These are phyloP conservation scores for Podarcis muralis DNA, from an alignment of 2,113 vertebrate species.

Conservation along the genomic window DNA sequence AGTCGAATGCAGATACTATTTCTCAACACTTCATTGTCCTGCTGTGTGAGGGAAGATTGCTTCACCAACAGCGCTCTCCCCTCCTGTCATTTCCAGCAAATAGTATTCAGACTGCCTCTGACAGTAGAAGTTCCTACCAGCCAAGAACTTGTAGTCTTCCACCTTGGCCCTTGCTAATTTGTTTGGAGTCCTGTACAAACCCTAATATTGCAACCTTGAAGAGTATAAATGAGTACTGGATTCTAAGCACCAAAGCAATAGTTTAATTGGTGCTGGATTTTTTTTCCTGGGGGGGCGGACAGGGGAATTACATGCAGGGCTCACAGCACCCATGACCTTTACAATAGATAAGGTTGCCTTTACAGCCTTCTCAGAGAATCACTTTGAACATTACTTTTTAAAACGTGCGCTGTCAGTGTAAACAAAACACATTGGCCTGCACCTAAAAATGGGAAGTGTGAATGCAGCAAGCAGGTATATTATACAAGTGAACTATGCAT, in stretches of 20 bases:
- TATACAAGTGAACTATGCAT: neutral
- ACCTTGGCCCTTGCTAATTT: neutral
- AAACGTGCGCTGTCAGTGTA: no score
- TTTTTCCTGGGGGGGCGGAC: neutral
- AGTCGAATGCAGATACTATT: neutral
- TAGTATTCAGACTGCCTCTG: no score
- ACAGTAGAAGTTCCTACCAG: no score
- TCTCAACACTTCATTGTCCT: neutral
- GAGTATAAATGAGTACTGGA: neutral
- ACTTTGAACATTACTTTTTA: no score
- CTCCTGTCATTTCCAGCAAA: no score
- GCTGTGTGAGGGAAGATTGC: neutral
- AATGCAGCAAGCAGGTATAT: no score
- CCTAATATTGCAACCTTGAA: neutral
- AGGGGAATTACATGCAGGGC: neutral
- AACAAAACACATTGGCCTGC: no score
- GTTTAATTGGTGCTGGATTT: neutral
- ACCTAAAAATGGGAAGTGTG: no score
- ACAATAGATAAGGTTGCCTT: neutral
- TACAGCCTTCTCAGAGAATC: neutral
- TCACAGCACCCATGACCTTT: neutral
- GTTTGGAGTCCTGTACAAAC: neutral
- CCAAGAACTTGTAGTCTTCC: neutral
- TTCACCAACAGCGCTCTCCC: neutral
- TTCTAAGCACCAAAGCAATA: neutral